Conservation (phyloP, 2,888 invertebrate genomes). For the Phengaris alcon region DNA sequence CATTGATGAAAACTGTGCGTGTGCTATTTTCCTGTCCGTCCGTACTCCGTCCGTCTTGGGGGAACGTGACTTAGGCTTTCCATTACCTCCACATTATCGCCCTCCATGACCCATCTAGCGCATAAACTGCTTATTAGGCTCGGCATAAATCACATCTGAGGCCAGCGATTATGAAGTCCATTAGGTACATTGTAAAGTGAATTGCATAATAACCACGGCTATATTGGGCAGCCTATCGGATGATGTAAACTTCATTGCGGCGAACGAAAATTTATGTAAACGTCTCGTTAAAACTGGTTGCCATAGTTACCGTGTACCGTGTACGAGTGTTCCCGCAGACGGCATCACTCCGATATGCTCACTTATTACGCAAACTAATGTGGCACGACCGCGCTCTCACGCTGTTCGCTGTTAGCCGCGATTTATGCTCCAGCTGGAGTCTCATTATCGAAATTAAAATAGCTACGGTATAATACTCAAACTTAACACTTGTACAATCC, state of each 20-base stretch:
- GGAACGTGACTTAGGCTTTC: background rate
- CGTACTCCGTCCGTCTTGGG: background rate
- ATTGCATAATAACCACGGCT: slow-evolving; percentile 35
- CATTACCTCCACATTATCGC: slow-evolving; percentile 19
- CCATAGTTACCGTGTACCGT: slow-evolving; percentile 44
- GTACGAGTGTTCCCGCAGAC: slow-evolving; percentile 52
- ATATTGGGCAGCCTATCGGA: slow-evolving; percentile 17
- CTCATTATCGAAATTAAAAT: slow-evolving; percentile 70
- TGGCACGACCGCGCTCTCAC: slow-evolving; percentile 68
- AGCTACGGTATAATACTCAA: slow-evolving; percentile 39
- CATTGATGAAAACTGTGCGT: slow-evolving; percentile 13
- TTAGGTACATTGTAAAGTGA: slow-evolving; percentile 37
- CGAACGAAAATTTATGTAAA: slow-evolving; percentile 27
- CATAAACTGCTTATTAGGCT: slow-evolving; percentile 51
- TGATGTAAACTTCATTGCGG: slow-evolving; percentile 27
- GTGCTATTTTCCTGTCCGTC: background rate
- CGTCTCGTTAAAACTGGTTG: slow-evolving; percentile 41
- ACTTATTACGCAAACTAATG: slow-evolving; percentile 69
- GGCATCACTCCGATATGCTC: slow-evolving; percentile 43
- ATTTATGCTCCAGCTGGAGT: slow-evolving; percentile 66
- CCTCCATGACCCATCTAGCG: slow-evolving; percentile 34
- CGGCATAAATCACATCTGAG: slow-evolving; percentile 16
- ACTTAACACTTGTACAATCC: background rate
- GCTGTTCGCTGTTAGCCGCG: slow-evolving; percentile 53
- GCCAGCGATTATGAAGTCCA: slow-evolving; percentile 18